Evolutionary conservation across 2,797 vertebrate species (phyloP).

Genomic region (Vipera latastei): DNA sequence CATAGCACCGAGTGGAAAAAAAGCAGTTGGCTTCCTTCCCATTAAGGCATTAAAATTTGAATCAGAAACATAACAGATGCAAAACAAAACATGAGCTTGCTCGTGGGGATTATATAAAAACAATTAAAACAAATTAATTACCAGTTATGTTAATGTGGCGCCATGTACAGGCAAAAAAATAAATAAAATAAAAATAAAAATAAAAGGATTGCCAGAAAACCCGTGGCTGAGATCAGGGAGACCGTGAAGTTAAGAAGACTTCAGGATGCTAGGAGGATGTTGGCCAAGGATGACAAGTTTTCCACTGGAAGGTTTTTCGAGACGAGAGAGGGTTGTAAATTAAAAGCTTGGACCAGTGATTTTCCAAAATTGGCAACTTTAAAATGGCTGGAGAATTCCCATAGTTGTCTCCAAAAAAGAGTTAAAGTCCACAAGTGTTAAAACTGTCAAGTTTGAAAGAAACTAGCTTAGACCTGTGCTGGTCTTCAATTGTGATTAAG

Average conservation of each 20-base stretch:
- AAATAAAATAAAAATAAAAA: neutral
- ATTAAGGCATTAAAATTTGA: constrained; percentile 71
- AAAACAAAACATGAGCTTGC: constrained; percentile 72
- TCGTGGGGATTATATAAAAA: constrained; percentile 72
- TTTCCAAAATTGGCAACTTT: neutral
- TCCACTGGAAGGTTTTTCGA: constrained; percentile 1
- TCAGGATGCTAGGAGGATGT: constrained; percentile 38
- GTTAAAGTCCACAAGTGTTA: neutral
- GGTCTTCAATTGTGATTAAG: neutral
- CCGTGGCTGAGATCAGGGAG: constrained; percentile 58
- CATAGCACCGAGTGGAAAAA: constrained; percentile 57
- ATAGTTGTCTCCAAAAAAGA: neutral
- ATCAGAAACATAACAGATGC: constrained; percentile 73
- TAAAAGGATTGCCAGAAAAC: constrained; percentile 60
- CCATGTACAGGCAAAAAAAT: constrained; percentile 43
- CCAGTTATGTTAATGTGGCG: constrained; percentile 67
- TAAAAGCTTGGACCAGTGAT: neutral
- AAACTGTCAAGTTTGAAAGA: neutral
- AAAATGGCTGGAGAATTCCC: neutral
- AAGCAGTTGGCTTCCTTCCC: constrained; percentile 67
- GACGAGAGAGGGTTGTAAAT: neutral
- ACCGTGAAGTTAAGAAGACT: constrained; percentile 57
- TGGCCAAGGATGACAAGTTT: constrained; percentile 23
- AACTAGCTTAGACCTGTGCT: neutral
- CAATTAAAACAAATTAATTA: constrained; percentile 74